phyloP scores from a whole-genome alignment of 2,113 vertebrate species.

The Nerophis lumbriciformis region DNA sequence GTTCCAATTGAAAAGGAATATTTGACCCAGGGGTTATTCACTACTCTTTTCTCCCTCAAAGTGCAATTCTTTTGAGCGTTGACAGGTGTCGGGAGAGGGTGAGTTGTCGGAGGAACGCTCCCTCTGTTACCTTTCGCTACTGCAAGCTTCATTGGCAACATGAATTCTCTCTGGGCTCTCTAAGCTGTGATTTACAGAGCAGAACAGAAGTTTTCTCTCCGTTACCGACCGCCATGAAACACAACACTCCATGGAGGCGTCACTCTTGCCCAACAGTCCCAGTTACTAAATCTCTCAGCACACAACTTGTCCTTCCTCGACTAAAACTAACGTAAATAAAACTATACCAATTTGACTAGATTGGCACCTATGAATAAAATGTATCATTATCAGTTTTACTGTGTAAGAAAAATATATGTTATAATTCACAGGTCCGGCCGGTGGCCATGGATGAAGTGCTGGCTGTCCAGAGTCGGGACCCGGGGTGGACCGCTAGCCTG shows the following conservation, averaged over 20 bases:
- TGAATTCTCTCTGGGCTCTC: slow-evolving; percentile 53
- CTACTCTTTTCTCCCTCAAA: slow-evolving; percentile 71
- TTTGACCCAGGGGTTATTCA: slow-evolving; percentile 74
- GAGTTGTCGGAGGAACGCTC: slow-evolving; percentile 59
- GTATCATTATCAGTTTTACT: too few species aligned
- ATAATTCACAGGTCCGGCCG: too few species aligned
- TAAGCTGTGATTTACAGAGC: slow-evolving; percentile 51
- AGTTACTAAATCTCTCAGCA: neutral
- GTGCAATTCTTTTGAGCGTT: slow-evolving; percentile 67
- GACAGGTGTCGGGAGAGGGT: slow-evolving; percentile 66
- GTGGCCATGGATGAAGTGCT: too few species aligned
- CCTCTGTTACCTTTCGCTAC: slow-evolving; percentile 52
- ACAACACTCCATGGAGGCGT: slow-evolving; percentile 8
- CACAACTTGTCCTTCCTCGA: slow-evolving; percentile 5
- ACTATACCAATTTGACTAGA: too few species aligned
- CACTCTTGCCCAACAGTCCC: slow-evolving; percentile 8
- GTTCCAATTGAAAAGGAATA: slow-evolving; percentile 60
- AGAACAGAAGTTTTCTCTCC: slow-evolving; percentile 29
- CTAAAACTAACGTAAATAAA: neutral
- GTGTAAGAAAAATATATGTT: too few species aligned
- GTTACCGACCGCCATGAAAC: slow-evolving; percentile 31
- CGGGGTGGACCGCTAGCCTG: too few species aligned
- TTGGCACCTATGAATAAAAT: too few species aligned
- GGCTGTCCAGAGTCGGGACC: too few species aligned
- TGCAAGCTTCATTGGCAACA: slow-evolving; percentile 61